A percentile compares a stretch with the other conserved stretches of the same genome.
These are phyloP conservation scores for Delia radicum DNA, from an alignment of 1,140 invertebrate species.

Conservation along the genomic window DNA sequence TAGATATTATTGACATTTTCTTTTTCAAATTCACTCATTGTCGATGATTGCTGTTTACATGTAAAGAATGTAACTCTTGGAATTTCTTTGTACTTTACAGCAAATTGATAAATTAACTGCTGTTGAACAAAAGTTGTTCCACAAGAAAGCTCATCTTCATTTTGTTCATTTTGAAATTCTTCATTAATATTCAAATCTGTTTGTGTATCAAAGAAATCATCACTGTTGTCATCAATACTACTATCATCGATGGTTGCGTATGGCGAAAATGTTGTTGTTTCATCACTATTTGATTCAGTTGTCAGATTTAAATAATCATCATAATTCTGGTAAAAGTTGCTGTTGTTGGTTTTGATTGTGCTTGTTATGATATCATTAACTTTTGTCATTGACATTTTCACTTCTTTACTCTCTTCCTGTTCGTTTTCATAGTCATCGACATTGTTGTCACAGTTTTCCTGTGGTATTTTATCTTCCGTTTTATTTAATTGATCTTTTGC, in stretches of 20 bases:
- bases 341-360: background rate
- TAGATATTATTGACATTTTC: background rate
- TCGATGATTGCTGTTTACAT: slow-evolving; percentile 35
- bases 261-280: too few species aligned
- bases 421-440: background rate
- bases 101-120: slow-evolving; percentile 36
- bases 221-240: too few species aligned
- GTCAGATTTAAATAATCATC: too few species aligned
- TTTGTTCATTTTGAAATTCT: background rate
- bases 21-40: slow-evolving; percentile 1
- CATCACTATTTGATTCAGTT: background rate
- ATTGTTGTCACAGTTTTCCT: background rate
- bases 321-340: background rate
- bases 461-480: background rate
- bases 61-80: slow-evolving; percentile 49
- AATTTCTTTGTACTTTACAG: slow-evolving; percentile 42
- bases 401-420: background rate
- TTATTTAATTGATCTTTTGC: slow-evolving; percentile 12
- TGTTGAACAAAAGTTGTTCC: slow-evolving; percentile 26
- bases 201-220: too few species aligned
- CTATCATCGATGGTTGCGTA: too few species aligned
- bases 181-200: background rate
- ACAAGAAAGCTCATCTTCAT: background rate
- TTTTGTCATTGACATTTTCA: background rate
- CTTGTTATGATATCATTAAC: background rate